Evolutionary conservation across 1,140 invertebrate species (phyloP).

Genomic region (Anastatus disparis): DNA sequence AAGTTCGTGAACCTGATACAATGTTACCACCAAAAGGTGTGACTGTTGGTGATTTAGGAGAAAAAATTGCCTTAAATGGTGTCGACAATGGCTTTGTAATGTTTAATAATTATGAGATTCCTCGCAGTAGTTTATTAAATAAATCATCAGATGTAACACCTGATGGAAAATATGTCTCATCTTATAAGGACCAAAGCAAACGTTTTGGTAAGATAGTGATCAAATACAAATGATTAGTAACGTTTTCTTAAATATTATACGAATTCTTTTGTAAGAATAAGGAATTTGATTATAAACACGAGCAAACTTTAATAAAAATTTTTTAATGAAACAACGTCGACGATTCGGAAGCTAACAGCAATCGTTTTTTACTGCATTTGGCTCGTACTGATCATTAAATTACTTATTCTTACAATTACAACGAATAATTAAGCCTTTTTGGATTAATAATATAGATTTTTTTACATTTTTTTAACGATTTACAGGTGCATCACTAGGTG

Average conservation of each 20-base stretch:
- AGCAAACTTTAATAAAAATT: neutral
- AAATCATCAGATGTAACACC: slow-evolving; percentile 87
- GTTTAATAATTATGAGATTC: slow-evolving; percentile 88
- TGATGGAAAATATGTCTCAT: slow-evolving; percentile 84
- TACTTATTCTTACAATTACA: no score
- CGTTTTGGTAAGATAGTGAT: slow-evolving; percentile 70
- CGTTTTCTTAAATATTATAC: neutral
- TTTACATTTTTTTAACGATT: slow-evolving; percentile 36
- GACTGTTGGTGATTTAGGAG: slow-evolving; percentile 84
- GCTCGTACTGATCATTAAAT: no score
- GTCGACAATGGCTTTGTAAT: slow-evolving; percentile 92
- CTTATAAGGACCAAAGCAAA: slow-evolving; percentile 80
- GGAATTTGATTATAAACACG: no score
- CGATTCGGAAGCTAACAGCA: no score
- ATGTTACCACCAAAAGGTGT: slow-evolving; percentile 78
- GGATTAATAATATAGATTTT: no score
- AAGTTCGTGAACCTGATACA: slow-evolving; percentile 81
- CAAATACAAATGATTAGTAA: neutral
- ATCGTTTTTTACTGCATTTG: no score
- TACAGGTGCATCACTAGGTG: slow-evolving; percentile 81
- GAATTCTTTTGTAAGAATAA: no score
- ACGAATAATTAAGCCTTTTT: no score
- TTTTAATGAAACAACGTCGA: no score
- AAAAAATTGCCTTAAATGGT: slow-evolving; percentile 89
- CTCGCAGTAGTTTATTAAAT: slow-evolving; percentile 85